Evolutionary conservation across 1,140 invertebrate species (phyloP).

Genomic region (Platyura marginata): DNA sequence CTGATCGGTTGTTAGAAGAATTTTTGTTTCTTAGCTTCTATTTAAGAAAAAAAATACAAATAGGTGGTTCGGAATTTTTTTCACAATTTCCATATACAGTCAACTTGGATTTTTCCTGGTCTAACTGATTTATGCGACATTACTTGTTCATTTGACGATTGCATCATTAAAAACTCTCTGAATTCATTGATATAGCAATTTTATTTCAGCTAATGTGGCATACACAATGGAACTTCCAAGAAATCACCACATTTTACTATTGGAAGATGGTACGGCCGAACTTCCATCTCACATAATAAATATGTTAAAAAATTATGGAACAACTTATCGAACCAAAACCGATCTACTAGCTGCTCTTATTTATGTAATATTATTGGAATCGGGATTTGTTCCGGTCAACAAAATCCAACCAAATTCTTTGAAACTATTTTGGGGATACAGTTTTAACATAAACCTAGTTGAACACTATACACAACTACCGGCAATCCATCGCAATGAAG

Average conservation of each 20-base stretch:
- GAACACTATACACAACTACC: not conserved
- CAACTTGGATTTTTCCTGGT: too few relatives aligned
- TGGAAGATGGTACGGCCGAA: not conserved
- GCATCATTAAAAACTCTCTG: too few relatives aligned
- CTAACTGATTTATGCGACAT: too few relatives aligned
- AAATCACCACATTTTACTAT: not conserved
- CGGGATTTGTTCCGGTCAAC: not conserved
- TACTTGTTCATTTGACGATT: too few relatives aligned
- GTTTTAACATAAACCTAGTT: not conserved
- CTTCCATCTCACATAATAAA: not conserved
- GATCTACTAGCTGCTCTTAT: not conserved
- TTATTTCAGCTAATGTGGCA: too few relatives aligned
- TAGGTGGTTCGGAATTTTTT: too few relatives aligned
- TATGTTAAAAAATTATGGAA: not conserved
- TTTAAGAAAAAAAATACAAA: too few relatives aligned
- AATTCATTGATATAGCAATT: too few relatives aligned
- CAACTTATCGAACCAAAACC: not conserved
- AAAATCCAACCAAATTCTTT: not conserved
- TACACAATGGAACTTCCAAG: too few relatives aligned
- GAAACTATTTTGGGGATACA: not conserved
- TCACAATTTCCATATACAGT: too few relatives aligned
- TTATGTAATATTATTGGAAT: not conserved
- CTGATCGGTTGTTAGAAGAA: too few relatives aligned
- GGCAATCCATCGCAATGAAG: not conserved
- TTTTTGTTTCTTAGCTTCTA: too few relatives aligned